phyloP scores from a whole-genome alignment of 23 tunicate genomes.

The Trididemnum miniatum region DNA sequence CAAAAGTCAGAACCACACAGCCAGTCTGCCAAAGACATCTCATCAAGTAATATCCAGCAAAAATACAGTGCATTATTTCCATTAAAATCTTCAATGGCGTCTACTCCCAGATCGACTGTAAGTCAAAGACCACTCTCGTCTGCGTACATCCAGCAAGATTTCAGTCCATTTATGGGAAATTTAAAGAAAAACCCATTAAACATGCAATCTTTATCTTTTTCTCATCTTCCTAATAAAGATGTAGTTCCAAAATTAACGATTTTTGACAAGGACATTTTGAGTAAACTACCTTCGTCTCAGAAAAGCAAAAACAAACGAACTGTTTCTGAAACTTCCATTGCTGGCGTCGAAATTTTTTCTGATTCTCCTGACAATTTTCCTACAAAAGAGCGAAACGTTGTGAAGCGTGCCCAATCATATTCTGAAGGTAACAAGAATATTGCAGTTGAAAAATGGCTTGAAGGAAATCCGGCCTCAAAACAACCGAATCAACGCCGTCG shows the following conservation, averaged over 20 bases:
- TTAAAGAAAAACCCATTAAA: background rate
- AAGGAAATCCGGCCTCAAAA: conserved; percentile 1
- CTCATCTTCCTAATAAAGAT: background rate
- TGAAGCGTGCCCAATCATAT: conserved; percentile 44
- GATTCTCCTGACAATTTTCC: conserved; percentile 42
- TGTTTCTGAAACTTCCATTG: conserved; percentile 21
- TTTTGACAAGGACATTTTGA: background rate
- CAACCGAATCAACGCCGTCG: background rate
- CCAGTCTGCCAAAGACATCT: background rate
- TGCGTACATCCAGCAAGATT: background rate
- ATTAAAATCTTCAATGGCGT: background rate
- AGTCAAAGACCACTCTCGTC: conserved; percentile 4
- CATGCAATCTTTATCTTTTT: background rate
- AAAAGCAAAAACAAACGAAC: background rate
- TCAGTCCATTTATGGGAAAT: background rate
- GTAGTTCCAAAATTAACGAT: background rate
- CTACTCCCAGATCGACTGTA: background rate
- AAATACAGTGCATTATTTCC: conserved; percentile 11
- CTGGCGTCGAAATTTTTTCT: conserved; percentile 20
- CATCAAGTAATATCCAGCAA: background rate
- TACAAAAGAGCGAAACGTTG: conserved; percentile 32
- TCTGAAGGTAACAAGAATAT: conserved; percentile 33
- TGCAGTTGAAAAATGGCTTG: conserved; percentile 34
- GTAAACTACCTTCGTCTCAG: conserved; percentile 14
- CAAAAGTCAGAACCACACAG: background rate